Percentiles rank a stretch among this genome's conserved stretches.
Evolutionary conservation across 2,888 invertebrate genomes (phyloP).

Genomic region (Frankliniella fusca): DNA sequence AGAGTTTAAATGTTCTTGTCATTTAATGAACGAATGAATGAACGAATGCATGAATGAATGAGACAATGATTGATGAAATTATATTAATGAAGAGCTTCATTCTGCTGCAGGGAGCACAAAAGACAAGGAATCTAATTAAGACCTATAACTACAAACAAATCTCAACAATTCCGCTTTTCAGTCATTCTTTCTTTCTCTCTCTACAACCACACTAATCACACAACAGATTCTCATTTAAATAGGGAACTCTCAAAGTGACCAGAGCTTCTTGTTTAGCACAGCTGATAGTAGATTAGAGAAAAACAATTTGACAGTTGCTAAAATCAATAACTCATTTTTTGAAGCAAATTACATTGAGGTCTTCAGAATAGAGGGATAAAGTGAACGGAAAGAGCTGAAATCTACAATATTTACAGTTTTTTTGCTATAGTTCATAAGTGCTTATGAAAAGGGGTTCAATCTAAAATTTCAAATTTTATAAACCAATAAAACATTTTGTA

Average conservation of each 20-base stretch:
- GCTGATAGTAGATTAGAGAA: not conserved
- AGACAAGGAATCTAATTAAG: conserved; percentile 13
- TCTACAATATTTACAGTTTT: conserved; percentile 14
- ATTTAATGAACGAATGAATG: not conserved
- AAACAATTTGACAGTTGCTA: too few relatives aligned
- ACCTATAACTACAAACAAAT: conserved; percentile 11
- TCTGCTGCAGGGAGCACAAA: conserved; percentile 1
- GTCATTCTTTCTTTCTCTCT: conserved; percentile 26
- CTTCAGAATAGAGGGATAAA: conserved; percentile 1
- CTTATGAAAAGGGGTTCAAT: not conserved
- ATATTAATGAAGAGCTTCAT: conserved; percentile 8
- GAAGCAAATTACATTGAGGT: not conserved
- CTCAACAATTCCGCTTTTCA: conserved; percentile 22
- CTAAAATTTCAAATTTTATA: conserved; percentile 15
- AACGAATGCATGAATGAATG: not conserved
- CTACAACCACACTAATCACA: conserved; percentile 16
- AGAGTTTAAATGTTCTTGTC: conserved; percentile 8
- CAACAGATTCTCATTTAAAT: conserved; percentile 4
- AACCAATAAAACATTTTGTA: conserved; percentile 16
- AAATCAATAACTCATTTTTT: not conserved
- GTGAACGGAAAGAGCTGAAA: not conserved
- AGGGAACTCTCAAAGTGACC: conserved; percentile 12
- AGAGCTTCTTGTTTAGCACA: conserved; percentile 8
- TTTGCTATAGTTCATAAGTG: conserved; percentile 26
- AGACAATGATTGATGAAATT: not conserved